Evolutionary conservation across 2,797 vertebrate species (phyloP), one percentile per base, ranked within the genome.

Genomic region (Muscicapa comitata): DNA sequence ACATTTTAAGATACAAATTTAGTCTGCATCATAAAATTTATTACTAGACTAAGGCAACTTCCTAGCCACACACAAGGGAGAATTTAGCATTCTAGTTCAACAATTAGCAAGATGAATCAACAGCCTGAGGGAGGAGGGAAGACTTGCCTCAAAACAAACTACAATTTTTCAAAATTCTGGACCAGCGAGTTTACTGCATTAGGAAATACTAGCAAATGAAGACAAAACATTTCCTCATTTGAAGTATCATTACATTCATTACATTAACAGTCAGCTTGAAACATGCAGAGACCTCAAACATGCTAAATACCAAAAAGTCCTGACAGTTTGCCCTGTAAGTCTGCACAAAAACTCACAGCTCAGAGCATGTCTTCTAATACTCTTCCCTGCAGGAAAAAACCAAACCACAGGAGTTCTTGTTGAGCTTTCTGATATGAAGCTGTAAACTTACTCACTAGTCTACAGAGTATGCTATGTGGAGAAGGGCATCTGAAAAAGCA

Each of bases 41-140:
- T 85, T 88, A 85, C 66, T 77, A 91, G 72, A 68, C 72, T 80
- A 89, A 88, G 68, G 54, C 79, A 91, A 80, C 58, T 84, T 92
- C 89, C 72, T 59, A 90, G 58, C 55, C 87, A 86, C n/a, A 48
- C 26, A 48, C 9, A 62, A 19, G 35, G 38, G 47, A 83, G 24
- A 72, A 87, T 79, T 90, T 53, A 78, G 65, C 70, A 51, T 74
- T 80, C 58, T 26, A 68, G 15, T 73, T 67, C 86, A 92, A 59
- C 83, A 76, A 66, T 54, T 65, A 93, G 68, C 38, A 62, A 68
- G 62, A 87, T 51, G 72, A 74, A 93, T 80, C 86, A 80, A 65
- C 10, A 75, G 43, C 43, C 53, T 45, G 50, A 29, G 31, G 75
- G 55, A 82, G 18, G 47, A 92, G 21, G 19, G 17, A 89, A 77